These are phyloP conservation scores for Pemphigus obesinymphae DNA, from an alignment of 1,140 invertebrate species.

Conservation along the genomic window DNA sequence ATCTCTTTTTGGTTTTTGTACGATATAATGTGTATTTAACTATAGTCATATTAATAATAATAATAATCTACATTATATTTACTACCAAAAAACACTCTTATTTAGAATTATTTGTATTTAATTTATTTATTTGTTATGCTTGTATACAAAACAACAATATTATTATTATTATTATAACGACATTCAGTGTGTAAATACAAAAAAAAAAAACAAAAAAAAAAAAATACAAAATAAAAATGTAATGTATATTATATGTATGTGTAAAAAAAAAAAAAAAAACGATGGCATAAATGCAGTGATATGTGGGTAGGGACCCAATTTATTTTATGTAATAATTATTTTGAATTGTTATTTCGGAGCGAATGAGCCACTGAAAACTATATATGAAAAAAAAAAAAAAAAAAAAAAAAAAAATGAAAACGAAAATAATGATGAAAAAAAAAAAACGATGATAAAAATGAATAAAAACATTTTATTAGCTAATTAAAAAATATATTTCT, in stretches of 20 bases:
- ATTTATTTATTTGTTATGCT: constrained; percentile 30
- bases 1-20: constrained; percentile 35
- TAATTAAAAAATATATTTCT: constrained; percentile 42
- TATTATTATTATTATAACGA: constrained; percentile 22
- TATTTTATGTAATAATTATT: constrained; percentile 40
- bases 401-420: constrained; percentile 13
- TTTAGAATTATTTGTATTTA: constrained; percentile 29
- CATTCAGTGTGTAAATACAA: constrained; percentile 26
- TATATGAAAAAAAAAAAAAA: constrained; percentile 12
- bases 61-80: constrained; percentile 30
- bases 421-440: constrained; percentile 14
- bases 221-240: not conserved
- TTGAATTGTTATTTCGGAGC: constrained; percentile 33
- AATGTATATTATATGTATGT: constrained; percentile 34
- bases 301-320: constrained; percentile 40
- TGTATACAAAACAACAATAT: constrained; percentile 18
- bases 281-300: constrained; percentile 35
- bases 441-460: constrained; percentile 23
- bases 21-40: constrained; percentile 15
- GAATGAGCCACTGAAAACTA: constrained; percentile 7
- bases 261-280: constrained; percentile 11
- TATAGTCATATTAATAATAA: constrained; percentile 36
- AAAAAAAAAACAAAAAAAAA: not conserved
- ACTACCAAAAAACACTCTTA: constrained; percentile 32
- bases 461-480: constrained; percentile 41